A percentile compares a stretch with the other conserved stretches of the same genome.
Evolutionary conservation across 2,113 vertebrate species (phyloP).

Genomic region (Ochotona princeps): DNA sequence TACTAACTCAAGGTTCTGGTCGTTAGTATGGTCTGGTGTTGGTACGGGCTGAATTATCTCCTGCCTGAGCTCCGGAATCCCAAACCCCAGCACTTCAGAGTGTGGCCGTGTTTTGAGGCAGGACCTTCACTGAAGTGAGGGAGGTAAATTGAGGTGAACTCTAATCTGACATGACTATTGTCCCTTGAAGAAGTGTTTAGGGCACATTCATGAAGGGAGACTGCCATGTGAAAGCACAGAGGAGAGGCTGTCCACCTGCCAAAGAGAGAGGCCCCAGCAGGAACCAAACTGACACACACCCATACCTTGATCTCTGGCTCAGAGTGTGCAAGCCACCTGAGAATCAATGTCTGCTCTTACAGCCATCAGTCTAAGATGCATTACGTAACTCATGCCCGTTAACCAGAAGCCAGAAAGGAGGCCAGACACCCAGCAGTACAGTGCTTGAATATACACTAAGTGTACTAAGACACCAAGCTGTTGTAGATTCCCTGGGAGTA

Average conservation of each 20-base stretch:
- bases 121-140: neutral
- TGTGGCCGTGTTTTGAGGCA: neutral
- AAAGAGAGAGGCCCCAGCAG: neutral
- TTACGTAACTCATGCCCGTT: neutral
- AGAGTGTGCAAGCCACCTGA: neutral
- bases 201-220: neutral
- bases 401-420: neutral
- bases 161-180: neutral
- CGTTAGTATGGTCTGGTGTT: too few species aligned
- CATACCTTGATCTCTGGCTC: too few species aligned
- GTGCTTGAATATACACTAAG: neutral
- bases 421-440: accelerated
- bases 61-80: too few species aligned
- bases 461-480: neutral
- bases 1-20: neutral
- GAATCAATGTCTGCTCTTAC: neutral
- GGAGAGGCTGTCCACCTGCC: accelerated
- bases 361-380: neutral
- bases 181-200: neutral
- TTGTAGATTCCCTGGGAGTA: too few species aligned
- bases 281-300: neutral
- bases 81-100: neutral
- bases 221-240: accelerated
- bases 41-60: too few species aligned
- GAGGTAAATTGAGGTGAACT: neutral